Conservation (phyloP, 2,113 vertebrate genomes). For the Chlorodrepanis virens region DNA sequence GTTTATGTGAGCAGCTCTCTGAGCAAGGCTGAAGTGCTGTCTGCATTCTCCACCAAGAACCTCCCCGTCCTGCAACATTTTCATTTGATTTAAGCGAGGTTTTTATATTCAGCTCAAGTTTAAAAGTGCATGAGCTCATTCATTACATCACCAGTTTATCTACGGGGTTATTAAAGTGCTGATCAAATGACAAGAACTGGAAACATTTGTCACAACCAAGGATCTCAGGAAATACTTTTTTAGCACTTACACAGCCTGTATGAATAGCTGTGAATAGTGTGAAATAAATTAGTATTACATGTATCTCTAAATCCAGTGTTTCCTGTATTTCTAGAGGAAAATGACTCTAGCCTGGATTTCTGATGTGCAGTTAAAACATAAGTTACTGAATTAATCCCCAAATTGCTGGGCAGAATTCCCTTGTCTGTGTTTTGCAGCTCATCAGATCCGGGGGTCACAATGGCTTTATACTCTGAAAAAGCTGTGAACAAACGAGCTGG, state of each 20-base stretch:
- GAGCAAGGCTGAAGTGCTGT: background rate
- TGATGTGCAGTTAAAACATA: background rate
- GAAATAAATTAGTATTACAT: background rate
- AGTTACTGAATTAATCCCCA: background rate
- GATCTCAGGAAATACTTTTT: background rate
- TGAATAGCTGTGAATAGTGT: background rate
- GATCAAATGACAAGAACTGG: background rate
- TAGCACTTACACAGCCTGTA: background rate
- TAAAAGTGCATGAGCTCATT: background rate
- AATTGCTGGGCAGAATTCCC: background rate
- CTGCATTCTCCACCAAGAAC: background rate
- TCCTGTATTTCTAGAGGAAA: background rate
- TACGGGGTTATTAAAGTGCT: background rate
- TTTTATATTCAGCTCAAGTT: background rate
- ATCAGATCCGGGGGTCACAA: background rate
- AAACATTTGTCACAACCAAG: background rate
- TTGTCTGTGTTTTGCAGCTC: background rate
- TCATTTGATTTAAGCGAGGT: background rate
- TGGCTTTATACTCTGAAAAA: background rate
- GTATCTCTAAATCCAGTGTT: background rate
- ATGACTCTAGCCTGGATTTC: background rate
- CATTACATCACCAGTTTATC: constrained; percentile 30
- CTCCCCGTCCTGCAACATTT: background rate
- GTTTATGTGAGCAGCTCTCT: background rate
- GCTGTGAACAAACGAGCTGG: constrained; percentile 37